phyloP scores from a whole-genome alignment of 2,113 vertebrate genomes.

The Triplophysa dalaica region DNA sequence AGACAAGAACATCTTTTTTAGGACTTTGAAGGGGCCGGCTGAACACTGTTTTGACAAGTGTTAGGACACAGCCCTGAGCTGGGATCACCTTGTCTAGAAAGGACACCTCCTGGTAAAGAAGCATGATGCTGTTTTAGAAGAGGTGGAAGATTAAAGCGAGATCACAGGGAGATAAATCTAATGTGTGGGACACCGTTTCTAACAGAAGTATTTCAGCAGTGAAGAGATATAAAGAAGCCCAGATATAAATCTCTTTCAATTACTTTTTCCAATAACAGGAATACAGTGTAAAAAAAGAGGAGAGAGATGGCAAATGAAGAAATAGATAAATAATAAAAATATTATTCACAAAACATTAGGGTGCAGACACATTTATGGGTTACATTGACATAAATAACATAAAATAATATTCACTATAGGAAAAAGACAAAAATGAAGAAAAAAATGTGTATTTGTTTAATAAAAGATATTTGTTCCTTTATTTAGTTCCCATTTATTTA shows the following conservation, averaged over 20 bases:
- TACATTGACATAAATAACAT: not conserved
- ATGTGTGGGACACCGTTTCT: not conserved
- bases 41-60: slow-evolving; percentile 62
- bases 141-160: not conserved
- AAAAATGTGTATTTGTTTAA: too few relatives aligned
- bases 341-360: not conserved
- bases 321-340: not conserved
- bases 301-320: not conserved
- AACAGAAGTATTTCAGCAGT: too few relatives aligned
- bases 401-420: too few relatives aligned
- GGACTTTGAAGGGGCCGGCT: slow-evolving; percentile 38
- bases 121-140: not conserved
- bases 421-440: too few relatives aligned
- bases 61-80: slow-evolving; percentile 59
- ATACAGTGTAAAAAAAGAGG: not conserved
- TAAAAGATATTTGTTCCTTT: too few relatives aligned
- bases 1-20: slow-evolving; percentile 47
- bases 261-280: not conserved
- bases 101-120: slow-evolving; percentile 30
- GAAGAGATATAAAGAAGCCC: too few relatives aligned
- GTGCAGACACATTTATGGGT: not conserved
- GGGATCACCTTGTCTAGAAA: slow-evolving; percentile 63
- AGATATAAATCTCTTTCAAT: not conserved
- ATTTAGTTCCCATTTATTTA: too few relatives aligned
- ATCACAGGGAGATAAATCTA: not conserved